Percentiles rank a stretch among this genome's conserved stretches.
These are phyloP conservation scores for Pagetopsis macropterus DNA, from an alignment of 2,797 vertebrate species.

Conservation along the genomic window DNA sequence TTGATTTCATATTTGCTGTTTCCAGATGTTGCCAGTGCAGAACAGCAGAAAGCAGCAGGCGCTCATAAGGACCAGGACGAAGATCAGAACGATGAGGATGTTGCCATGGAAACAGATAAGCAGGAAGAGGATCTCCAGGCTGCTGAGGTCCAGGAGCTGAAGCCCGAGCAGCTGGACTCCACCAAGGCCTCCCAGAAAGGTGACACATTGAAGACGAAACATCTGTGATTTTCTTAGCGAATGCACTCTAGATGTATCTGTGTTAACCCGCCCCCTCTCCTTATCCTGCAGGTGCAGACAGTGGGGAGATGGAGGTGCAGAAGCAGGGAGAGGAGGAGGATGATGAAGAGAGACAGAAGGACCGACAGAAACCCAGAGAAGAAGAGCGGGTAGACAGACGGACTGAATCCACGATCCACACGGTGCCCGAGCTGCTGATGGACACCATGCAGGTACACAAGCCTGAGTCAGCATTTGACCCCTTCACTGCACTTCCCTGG, in stretches of 20 bases:
- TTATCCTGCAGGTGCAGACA: constrained; percentile 78
- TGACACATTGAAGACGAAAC: constrained; percentile 15
- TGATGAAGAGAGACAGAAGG: constrained; percentile 67
- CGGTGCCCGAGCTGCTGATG: constrained; percentile 86
- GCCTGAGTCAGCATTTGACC: too few species aligned
- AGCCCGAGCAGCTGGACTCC: constrained; percentile 85
- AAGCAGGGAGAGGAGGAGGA: constrained; percentile 73
- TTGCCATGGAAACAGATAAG: constrained; percentile 85
- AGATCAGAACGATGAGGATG: constrained; percentile 79
- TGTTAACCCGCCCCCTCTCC: neutral
- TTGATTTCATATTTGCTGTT: neutral
- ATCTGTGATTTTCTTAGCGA: neutral
- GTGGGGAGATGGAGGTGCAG: constrained; percentile 84
- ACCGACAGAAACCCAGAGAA: constrained; percentile 57
- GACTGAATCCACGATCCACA: constrained; percentile 90
- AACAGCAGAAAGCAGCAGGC: constrained; percentile 88
- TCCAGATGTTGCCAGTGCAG: constrained; percentile 91
- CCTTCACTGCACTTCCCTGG: too few species aligned
- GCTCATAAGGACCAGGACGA: constrained; percentile 73
- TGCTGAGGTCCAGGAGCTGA: constrained; percentile 85
- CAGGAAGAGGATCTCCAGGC: constrained; percentile 84
- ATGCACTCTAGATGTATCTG: too few species aligned
- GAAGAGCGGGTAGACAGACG: constrained; percentile 82
- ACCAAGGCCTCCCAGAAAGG: constrained; percentile 78
- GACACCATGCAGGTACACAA: constrained; percentile 71